A percentile compares a stretch with the other conserved stretches of the same genome.
phyloP scores from a whole-genome alignment of 2,888 invertebrate genomes.

The Plebejus argus region DNA sequence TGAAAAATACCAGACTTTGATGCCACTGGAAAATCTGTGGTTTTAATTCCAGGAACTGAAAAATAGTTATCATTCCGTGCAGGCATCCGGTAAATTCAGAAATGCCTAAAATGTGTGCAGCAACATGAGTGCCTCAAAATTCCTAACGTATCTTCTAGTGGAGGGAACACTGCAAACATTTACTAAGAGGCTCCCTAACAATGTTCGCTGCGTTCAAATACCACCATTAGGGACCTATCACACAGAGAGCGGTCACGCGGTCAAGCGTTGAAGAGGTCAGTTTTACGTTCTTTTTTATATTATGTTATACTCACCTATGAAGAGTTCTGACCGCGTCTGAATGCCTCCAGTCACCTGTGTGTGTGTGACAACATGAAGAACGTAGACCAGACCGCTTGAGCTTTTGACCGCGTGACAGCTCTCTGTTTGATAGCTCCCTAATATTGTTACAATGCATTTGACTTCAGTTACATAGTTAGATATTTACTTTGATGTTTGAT shows the following conservation, averaged over 20 bases:
- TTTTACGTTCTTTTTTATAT: too few species aligned
- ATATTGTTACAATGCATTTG: conserved; percentile 4
- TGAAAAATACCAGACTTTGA: neutral
- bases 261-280: too few species aligned
- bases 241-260: too few species aligned
- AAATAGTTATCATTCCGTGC: conserved; percentile 4
- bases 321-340: too few species aligned
- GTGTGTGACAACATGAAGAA: too few species aligned
- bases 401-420: too few species aligned
- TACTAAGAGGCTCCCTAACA: conserved; percentile 3
- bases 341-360: too few species aligned
- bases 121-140: conserved; percentile 13
- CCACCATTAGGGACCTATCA: neutral
- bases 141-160: conserved; percentile 23
- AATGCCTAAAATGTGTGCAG: conserved; percentile 19
- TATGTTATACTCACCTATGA: too few species aligned
- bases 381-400: too few species aligned
- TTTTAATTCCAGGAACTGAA: neutral
- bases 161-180: conserved; percentile 15
- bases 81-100: conserved; percentile 13
- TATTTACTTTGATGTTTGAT: too few species aligned
- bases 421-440: neutral
- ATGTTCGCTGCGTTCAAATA: neutral
- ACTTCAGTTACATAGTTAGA: neutral
- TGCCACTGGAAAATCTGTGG: neutral